A percentile compares a stretch with the other conserved stretches of the same genome.
These are phyloP conservation scores for Falco rusticolus DNA, from an alignment of 2,797 vertebrate genomes.

Conservation along the genomic window DNA sequence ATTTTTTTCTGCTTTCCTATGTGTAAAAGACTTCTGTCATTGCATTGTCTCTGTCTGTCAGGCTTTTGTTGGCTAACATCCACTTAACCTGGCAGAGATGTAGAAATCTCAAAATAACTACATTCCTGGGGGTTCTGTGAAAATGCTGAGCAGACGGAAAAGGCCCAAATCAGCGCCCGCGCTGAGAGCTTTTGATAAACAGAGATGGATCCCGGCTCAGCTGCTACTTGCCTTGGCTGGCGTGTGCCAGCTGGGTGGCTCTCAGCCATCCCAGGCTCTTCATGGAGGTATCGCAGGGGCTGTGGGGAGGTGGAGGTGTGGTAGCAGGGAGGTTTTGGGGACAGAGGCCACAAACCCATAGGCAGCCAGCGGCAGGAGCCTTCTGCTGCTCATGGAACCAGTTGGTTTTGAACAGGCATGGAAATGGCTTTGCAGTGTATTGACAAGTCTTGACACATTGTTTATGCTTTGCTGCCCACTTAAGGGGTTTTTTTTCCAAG, in stretches of 20 bases:
- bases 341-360: background rate
- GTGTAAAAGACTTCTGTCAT: background rate
- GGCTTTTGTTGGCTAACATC: background rate
- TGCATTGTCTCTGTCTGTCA: background rate
- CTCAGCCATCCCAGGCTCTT: accelerated
- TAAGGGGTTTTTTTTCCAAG: accelerated
- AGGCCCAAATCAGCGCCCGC: background rate
- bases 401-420: background rate
- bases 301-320: background rate
- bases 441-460: background rate
- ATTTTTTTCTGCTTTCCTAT: background rate
- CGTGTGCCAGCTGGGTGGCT: accelerated
- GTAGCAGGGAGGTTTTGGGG: background rate
- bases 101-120: background rate
- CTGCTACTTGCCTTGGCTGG: background rate
- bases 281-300: accelerated
- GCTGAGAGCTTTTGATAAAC: background rate
- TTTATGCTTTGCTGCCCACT: background rate
- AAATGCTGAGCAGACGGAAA: background rate
- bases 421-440: background rate
- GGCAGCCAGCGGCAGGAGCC: accelerated
- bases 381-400: background rate
- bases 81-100: background rate
- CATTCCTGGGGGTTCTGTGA: background rate
- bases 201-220: background rate